Evolutionary conservation across 2,113 vertebrate genomes (phyloP).

Genomic region (Oenanthe melanoleuca): DNA sequence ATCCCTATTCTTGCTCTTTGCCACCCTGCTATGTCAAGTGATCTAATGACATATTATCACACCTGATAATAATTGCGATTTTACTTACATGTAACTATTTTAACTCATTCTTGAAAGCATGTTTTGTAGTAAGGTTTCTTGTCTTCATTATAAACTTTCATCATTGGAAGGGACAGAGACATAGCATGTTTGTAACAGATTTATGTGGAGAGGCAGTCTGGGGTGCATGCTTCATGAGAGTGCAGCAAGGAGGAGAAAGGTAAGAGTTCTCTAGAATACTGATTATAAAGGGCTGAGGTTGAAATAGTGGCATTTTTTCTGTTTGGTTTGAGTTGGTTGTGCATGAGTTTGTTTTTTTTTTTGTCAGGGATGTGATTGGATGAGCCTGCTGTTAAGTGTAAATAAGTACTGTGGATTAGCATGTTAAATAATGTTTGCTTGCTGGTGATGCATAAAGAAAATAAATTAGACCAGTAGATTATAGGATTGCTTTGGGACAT

Average conservation of each 20-base stretch:
- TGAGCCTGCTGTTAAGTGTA: background rate
- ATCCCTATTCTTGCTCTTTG: background rate
- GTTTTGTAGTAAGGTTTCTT: background rate
- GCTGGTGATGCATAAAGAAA: background rate
- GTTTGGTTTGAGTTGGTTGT: background rate
- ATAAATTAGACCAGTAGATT: background rate
- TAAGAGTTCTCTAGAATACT: background rate
- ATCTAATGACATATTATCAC: background rate
- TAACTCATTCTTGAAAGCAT: background rate
- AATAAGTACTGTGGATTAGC: background rate
- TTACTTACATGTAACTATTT: background rate
- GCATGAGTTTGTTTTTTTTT: background rate
- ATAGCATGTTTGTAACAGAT: background rate
- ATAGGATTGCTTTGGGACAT: background rate
- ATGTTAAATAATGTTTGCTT: constrained; percentile 2
- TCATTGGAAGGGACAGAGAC: background rate
- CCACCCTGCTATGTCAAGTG: background rate
- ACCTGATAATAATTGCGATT: background rate
- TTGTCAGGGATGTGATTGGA: background rate
- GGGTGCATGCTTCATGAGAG: background rate
- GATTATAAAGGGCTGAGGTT: background rate
- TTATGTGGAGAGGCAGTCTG: background rate
- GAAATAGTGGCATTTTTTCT: background rate
- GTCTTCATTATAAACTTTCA: background rate
- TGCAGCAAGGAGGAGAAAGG: background rate